A percentile compares a stretch with the other conserved stretches of the same genome.
Evolutionary conservation across 1,140 invertebrate species (phyloP).

Genomic region (Bacillus rossius): DNA sequence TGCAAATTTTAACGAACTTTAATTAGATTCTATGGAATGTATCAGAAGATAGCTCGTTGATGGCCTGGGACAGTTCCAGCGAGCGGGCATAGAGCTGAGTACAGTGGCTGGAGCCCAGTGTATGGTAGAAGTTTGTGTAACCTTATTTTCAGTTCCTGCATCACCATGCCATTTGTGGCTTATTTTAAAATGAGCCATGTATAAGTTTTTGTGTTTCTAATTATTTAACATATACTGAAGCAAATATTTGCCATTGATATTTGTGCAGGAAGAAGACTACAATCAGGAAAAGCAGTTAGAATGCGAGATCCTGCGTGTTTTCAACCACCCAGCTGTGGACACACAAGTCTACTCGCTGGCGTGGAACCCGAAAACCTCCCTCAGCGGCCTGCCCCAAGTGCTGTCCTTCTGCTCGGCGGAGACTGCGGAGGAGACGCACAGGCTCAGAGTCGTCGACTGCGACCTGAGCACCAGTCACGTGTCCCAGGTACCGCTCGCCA

Average conservation of each 20-base stretch:
- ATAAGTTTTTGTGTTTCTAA: neutral
- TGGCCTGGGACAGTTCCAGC: too few species aligned
- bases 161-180: too few species aligned
- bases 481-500: conserved; percentile 46
- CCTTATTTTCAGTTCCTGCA: too few species aligned
- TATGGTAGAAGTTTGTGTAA: too few species aligned
- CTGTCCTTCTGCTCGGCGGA: conserved; percentile 50
- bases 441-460: conserved; percentile 30
- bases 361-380: conserved; percentile 57
- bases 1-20: too few species aligned
- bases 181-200: neutral
- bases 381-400: conserved; percentile 52
- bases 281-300: conserved; percentile 22
- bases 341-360: conserved; percentile 47
- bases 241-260: neutral
- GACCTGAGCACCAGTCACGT: conserved; percentile 46
- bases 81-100: too few species aligned
- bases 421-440: neutral
- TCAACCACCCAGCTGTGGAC: neutral
- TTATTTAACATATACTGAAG: neutral
- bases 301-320: conserved; percentile 6
- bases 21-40: too few species aligned
- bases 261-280: conserved; percentile 20
- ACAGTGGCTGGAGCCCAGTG: too few species aligned
- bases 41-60: too few species aligned